Base-by-base conservation (phyloP, 2,797 vertebrate species). In the Balearica regulorum region DNA sequence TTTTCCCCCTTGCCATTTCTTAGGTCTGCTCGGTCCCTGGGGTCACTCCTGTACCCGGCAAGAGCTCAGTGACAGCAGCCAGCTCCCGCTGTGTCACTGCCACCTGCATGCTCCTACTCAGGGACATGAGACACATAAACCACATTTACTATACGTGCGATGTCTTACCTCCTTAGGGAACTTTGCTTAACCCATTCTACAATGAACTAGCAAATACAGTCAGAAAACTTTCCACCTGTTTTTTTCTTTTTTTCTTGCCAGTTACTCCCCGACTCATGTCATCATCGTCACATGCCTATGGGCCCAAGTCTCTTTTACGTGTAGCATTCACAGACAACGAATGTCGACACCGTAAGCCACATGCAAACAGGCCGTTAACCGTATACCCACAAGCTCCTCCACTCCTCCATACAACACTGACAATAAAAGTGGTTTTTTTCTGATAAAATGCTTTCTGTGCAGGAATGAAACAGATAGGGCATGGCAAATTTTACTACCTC, bases 41-140 rank as follows among this genome's bases (percentile, higher is more conserved):
- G 73, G 53, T 46, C 81, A 29, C 53, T 53, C 5, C 76, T 84
- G 49, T 10, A 16, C 6, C 65, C 72, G 62, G 71, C 46, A 29
- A 18, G 68, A 73, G 82, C 84, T 51, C 54, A 12, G 78, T 33
- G 51, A 18, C 39, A 1, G 0, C 73, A n/a, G 20, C 4, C 73
- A 43, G 73, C 21, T 54, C 31, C 51, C 12, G 1, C 26, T 10
- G 28, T 1, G 0, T 29, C 7, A 1, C 43, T 13, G 54, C 22
- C 16, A 53, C 43, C 13, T 1, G 18, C 44, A 7, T 2, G 8
- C 28, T 37, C 0, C 0, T 18, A 4, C 24, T 37, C 68, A 60
- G 60, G n/a, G 48, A 48, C 31, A 24, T 0, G 2, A 86, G 48
- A 39, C 21, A 33, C 44, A 35, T 13, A 46, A 70, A 66, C 7